Evolutionary conservation across 2,797 vertebrate genomes (phyloP).

Genomic region (Myotis daubentonii): DNA sequence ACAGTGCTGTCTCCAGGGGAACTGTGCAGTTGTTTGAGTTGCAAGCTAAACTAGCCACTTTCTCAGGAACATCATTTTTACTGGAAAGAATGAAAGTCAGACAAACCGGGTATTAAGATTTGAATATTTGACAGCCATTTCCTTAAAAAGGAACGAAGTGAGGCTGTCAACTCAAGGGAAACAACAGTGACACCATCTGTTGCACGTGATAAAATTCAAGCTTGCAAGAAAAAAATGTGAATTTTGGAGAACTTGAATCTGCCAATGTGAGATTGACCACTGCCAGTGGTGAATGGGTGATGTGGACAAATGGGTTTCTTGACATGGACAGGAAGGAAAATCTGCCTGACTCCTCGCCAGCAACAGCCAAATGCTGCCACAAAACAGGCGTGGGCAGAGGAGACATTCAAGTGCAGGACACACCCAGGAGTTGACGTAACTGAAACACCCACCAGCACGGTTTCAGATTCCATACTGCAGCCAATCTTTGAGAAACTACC

Average conservation of each 20-base stretch:
- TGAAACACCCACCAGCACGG: rapidly evolving
- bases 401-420: rapidly evolving
- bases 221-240: neutral
- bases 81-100: slow-evolving; percentile 36
- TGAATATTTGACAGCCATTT: neutral
- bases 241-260: neutral
- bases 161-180: neutral
- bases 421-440: rapidly evolving
- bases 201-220: neutral
- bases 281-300: neutral
- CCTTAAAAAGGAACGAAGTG: neutral
- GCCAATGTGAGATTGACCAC: rapidly evolving
- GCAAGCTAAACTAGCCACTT: neutral
- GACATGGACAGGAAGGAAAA: no score
- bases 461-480: neutral
- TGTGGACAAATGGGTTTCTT: rapidly evolving
- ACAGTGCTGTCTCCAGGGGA: rapidly evolving
- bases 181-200: neutral
- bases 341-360: rapidly evolving
- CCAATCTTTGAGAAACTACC: neutral
- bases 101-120: neutral
- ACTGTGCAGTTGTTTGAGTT: neutral
- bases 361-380: neutral
- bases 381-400: rapidly evolving
- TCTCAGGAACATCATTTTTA: neutral